Conservation (phyloP, 2,113 vertebrate genomes). For the Serinus canaria region DNA sequence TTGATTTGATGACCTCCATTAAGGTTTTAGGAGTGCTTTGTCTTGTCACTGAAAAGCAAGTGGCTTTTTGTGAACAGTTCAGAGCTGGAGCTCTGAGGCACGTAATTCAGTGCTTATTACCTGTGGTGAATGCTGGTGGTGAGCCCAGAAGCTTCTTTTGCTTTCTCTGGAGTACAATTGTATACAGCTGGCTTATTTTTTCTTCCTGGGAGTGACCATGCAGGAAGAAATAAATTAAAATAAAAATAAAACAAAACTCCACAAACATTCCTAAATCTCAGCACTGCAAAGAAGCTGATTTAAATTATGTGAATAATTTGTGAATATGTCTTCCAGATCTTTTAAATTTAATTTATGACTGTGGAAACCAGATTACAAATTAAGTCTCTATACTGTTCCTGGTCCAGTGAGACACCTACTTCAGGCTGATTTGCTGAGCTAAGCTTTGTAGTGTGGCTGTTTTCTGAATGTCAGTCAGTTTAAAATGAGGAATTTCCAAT, state of each 20-base stretch:
- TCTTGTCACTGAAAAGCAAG: not conserved
- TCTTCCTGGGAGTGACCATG: not conserved
- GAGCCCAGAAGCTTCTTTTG: not conserved
- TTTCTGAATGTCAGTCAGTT: not conserved
- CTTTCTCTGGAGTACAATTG: not conserved
- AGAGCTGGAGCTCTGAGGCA: not conserved
- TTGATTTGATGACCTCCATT: not conserved
- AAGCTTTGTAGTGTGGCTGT: not conserved
- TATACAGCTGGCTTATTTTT: not conserved
- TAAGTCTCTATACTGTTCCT: not conserved
- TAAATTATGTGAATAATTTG: not conserved
- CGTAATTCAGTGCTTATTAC: not conserved
- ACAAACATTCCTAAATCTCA: not conserved
- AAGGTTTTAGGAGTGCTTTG: not conserved
- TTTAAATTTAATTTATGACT: not conserved
- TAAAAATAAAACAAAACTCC: not conserved
- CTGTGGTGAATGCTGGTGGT: not conserved
- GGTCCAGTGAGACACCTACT: not conserved
- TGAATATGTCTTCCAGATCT: not conserved
- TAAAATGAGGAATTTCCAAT: not conserved
- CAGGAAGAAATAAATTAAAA: slow-evolving; percentile 46
- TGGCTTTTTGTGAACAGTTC: not conserved
- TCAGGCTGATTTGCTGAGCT: not conserved
- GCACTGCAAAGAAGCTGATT: not conserved
- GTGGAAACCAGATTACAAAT: not conserved